Conservation (phyloP, 2,888 invertebrate species). For the Agonopterix arenella region DNA sequence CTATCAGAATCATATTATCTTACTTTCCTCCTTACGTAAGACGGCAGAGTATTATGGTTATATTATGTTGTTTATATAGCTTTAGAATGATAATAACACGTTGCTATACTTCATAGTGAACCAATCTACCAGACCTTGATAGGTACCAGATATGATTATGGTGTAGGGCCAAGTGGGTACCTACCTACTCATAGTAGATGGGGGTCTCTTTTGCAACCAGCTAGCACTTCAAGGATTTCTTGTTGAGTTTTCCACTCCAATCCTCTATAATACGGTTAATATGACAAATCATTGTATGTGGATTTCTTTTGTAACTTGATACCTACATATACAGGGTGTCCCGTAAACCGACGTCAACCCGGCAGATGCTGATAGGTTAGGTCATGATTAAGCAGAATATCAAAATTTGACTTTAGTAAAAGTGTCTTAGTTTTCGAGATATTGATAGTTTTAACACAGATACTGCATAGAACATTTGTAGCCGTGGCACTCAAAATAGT, state of each 20-base stretch:
- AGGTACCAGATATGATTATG: slow-evolving; percentile 3
- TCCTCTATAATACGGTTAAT: background rate
- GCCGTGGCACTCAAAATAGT: no score
- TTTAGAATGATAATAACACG: background rate
- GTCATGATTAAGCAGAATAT: no score
- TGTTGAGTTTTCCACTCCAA: slow-evolving; percentile 5
- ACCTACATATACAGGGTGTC: no score
- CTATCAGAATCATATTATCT: background rate
- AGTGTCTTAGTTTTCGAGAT: no score
- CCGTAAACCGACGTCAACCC: no score
- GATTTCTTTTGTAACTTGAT: no score
- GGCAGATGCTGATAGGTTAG: no score
- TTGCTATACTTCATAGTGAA: background rate
- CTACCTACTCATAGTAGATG: slow-evolving; percentile 4
- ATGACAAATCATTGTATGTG: no score
- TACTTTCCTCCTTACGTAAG: background rate
- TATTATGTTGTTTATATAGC: background rate
- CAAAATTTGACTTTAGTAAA: no score
- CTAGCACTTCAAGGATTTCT: slow-evolving; percentile 21
- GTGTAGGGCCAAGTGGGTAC: slow-evolving; percentile 2
- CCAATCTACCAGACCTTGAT: slow-evolving; percentile 6
- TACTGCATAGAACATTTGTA: no score
- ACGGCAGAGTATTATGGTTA: background rate
- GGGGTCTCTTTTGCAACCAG: slow-evolving; percentile 21
- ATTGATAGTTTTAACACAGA: no score